phyloP scores from a whole-genome alignment of 2,888 invertebrate species.

The Stenolophus ochropezus region DNA sequence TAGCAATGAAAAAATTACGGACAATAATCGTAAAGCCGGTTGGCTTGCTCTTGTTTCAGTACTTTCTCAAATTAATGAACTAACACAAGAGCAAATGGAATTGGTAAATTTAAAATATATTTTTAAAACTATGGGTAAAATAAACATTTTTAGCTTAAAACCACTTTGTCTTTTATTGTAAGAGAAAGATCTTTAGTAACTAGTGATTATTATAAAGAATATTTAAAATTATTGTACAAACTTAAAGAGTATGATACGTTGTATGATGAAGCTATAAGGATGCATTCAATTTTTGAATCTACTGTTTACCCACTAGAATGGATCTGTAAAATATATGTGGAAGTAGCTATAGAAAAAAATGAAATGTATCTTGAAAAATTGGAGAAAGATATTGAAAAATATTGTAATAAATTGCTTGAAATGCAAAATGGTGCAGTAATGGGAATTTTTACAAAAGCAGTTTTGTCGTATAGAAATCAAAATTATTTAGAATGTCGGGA shows the following conservation, averaged over 20 bases:
- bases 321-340: slow-evolving; percentile 78
- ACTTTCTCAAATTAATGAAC: slow-evolving; percentile 58
- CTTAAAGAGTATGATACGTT: slow-evolving; percentile 71
- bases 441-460: slow-evolving; percentile 78
- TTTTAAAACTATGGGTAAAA: too few species aligned
- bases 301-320: slow-evolving; percentile 77
- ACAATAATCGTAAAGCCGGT: slow-evolving; percentile 60
- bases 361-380: slow-evolving; percentile 62
- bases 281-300: slow-evolving; percentile 73
- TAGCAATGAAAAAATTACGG: slow-evolving; percentile 58
- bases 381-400: slow-evolving; percentile 72
- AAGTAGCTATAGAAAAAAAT: slow-evolving; percentile 70
- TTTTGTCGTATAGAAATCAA: slow-evolving; percentile 74
- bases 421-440: slow-evolving; percentile 78
- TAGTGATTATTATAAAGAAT: slow-evolving; percentile 72
- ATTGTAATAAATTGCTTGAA: slow-evolving; percentile 75
- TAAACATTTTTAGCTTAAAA: too few species aligned
- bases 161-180: slow-evolving; percentile 64
- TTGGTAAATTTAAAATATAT: slow-evolving; percentile 60
- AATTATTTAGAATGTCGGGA: slow-evolving; percentile 77
- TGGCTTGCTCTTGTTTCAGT: slow-evolving; percentile 60
- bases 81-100: slow-evolving; percentile 46
- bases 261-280: slow-evolving; percentile 72
- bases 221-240: slow-evolving; percentile 74
- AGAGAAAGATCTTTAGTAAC: slow-evolving; percentile 66